Evolutionary conservation across 2,888 invertebrate genomes (phyloP).

Genomic region (Acleris cristana): DNA sequence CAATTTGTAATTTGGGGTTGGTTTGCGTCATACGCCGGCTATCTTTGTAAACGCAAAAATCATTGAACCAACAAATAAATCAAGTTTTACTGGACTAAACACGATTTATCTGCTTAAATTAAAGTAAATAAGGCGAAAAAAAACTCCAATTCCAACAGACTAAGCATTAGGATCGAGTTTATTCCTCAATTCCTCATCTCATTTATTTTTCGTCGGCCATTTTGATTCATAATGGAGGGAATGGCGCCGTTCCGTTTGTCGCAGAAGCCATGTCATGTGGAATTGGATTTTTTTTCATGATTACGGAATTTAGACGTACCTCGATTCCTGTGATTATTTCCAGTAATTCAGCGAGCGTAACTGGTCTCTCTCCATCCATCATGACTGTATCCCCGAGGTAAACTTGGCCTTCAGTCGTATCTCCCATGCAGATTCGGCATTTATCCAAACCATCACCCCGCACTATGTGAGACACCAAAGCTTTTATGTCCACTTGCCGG

Average conservation of each 20-base stretch:
- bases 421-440: slow-evolving; percentile 79
- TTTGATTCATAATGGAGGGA: slow-evolving; percentile 58
- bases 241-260: slow-evolving; percentile 75
- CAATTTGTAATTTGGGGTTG: not conserved
- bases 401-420: slow-evolving; percentile 75
- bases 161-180: slow-evolving; percentile 3
- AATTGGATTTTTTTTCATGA: slow-evolving; percentile 38
- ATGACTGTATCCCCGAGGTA: slow-evolving; percentile 75
- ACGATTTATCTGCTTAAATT: not conserved
- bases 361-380: slow-evolving; percentile 72
- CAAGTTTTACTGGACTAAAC: not conserved
- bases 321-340: slow-evolving; percentile 73
- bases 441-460: slow-evolving; percentile 72
- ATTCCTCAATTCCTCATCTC: too few species aligned
- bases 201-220: slow-evolving; percentile 54
- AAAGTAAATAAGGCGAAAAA: not conserved
- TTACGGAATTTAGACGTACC: slow-evolving; percentile 53
- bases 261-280: slow-evolving; percentile 63
- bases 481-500: slow-evolving; percentile 72
- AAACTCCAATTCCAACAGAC: slow-evolving; percentile 41
- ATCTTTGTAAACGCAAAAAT: slow-evolving; percentile 2
- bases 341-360: slow-evolving; percentile 71
- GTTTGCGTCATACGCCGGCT: slow-evolving; percentile 28
- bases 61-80: not conserved
- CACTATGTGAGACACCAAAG: slow-evolving; percentile 75